A percentile compares a stretch with the other conserved stretches of the same genome.
Evolutionary conservation across 2,888 invertebrate species (phyloP).

Genomic region (Nemurella pictetii): DNA sequence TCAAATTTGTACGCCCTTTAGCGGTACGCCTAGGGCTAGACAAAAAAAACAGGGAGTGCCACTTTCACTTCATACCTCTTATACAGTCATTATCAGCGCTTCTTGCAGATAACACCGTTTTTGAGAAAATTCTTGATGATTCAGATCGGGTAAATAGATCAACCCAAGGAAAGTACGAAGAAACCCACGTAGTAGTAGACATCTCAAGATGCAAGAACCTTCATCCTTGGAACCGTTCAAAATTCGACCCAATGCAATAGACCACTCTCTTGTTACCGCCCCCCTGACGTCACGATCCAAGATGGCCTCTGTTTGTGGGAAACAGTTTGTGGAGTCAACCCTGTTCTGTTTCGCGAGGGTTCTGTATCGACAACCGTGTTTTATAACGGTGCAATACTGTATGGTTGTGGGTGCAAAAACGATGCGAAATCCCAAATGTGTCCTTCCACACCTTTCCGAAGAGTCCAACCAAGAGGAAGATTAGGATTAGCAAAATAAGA

Average conservation of each 20-base stretch:
- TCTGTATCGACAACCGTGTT: too few species aligned
- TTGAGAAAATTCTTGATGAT: background rate
- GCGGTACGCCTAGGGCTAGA: background rate
- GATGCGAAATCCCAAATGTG: too few species aligned
- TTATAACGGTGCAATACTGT: too few species aligned
- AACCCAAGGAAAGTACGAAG: background rate
- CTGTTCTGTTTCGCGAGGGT: too few species aligned
- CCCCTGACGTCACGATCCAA: too few species aligned
- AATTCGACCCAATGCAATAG: constrained; percentile 18
- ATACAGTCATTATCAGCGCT: background rate
- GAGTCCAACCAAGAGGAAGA: too few species aligned
- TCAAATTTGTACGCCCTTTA: constrained; percentile 8
- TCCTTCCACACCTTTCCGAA: too few species aligned
- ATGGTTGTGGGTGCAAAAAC: too few species aligned
- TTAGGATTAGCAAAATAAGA: too few species aligned
- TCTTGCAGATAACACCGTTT: constrained; percentile 5
- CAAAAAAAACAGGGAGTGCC: constrained; percentile 14
- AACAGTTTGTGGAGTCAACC: too few species aligned
- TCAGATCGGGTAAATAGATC: background rate
- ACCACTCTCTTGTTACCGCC: too few species aligned
- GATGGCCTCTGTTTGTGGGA: too few species aligned
- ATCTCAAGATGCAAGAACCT: constrained; percentile 21
- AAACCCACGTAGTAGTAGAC: background rate
- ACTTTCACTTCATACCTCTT: constrained; percentile 20
- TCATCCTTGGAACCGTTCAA: constrained; percentile 10